Evolutionary conservation across 2,888 invertebrate genomes (phyloP), one percentile per base, ranked within the genome.

Genomic region (Microchrysa polita): DNA sequence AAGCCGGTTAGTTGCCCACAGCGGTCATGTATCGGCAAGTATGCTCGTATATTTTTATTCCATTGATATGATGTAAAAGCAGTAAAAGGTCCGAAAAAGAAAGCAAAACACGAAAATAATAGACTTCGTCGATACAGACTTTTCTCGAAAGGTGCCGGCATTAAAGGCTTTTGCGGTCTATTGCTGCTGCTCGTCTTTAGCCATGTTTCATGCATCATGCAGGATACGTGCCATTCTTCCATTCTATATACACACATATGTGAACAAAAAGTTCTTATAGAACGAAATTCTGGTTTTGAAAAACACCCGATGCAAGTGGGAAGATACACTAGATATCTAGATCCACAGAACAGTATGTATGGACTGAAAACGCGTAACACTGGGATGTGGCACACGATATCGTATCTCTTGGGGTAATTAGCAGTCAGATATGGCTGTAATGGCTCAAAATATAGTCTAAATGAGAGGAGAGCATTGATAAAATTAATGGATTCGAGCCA

Each of bases 371-470:
- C 16, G 60, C 34, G 60, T 60, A 60, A 60, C 16, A 60, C 60
- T 14, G 34, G 60, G 14, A 60, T 27, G 20, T 12, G 34, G 27
- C 23, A 23, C 23, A 2, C 23, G 60, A 60, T 60, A 60, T 12
- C 27, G 27, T 60, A 60, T 60, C 60, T 60, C 9, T n/a, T 4
- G n/a, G n/a, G 5, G 60, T 60, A 60, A 60, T 60, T 60, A 60
- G 60, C 60, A 12, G 60, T 34, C 10, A 23, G 34, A 60, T 60
- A 60, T 40, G n/a, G 61, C 10, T 16, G 12, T 48, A 48, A 48
- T 48, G 48, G 48, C 48, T n/a, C 16, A 12, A 12, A 48, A n/a
- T n/a, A n/a, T n/a, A n/a, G 48, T n/a, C 12, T 48, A 48, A n/a
- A n/a, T n/a, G 16, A 48, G 48, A 48, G 16, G 48, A 48, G 48